Percentiles rank a stretch among this genome's conserved stretches.
These are phyloP conservation scores for Agrypnus murinus DNA, from an alignment of 2,888 invertebrate genomes.

Conservation along the genomic window DNA sequence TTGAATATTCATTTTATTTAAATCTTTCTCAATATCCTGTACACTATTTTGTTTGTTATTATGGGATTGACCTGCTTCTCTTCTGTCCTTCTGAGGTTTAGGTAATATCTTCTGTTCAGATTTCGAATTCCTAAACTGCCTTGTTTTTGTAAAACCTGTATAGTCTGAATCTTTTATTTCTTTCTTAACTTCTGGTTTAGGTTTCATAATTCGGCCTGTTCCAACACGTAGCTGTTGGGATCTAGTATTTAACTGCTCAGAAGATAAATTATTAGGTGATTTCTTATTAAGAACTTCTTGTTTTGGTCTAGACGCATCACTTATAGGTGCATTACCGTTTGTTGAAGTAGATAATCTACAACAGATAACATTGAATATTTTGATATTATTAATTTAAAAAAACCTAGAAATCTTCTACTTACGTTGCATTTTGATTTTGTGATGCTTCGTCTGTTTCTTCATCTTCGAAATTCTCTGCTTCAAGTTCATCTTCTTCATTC, in stretches of 20 bases:
- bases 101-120: conserved; percentile 60
- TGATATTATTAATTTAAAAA: too few relatives aligned
- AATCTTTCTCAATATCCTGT: conserved; percentile 64
- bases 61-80: conserved; percentile 61
- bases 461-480: conserved; percentile 67
- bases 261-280: conserved; percentile 8
- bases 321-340: conserved; percentile 45
- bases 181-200: conserved; percentile 56
- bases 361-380: neutral
- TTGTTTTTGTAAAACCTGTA: conserved; percentile 67
- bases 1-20: conserved; percentile 65
- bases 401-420: neutral
- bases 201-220: conserved; percentile 64
- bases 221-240: conserved; percentile 58
- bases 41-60: conserved; percentile 61
- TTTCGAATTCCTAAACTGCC: conserved; percentile 62
- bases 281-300: conserved; percentile 27
- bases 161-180: conserved; percentile 68
- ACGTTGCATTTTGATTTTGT: conserved; percentile 10
- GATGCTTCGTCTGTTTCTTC: conserved; percentile 24
- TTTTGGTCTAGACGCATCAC: conserved; percentile 38
- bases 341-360: conserved; percentile 19
- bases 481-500: conserved; percentile 62
- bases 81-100: conserved; percentile 48
- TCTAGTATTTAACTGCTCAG: conserved; percentile 48